Base-by-base conservation (phyloP, 2,888 invertebrate species). In the Acanthosepion pharaonis region DNA sequence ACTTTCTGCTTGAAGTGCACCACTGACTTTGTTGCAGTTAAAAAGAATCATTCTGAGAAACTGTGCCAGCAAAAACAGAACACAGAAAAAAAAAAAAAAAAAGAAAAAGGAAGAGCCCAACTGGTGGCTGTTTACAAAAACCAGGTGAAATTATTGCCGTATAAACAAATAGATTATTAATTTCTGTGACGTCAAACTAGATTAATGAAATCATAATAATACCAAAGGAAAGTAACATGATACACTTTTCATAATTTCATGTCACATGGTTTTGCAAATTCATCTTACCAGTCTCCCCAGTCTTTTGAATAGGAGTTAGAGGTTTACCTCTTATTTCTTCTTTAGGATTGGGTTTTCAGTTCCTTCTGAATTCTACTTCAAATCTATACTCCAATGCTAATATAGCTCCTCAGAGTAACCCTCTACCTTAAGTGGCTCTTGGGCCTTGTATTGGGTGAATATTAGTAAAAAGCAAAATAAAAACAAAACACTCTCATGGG, bases 141-240 rank as follows among this genome's bases (percentile, higher is more conserved):
- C 15, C n/a, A 78, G 78, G n/a, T 78, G 78, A 78, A 78, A 78
- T 78, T 78, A 78, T 33, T 15, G n/a, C 78, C n/a, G 23, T n/a
- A 78, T 78, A 78, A 33, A 78, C 78, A 78, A 78, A 33, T 78
- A n/a, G n/a, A 78, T 78, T 78, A 78, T 78, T 78, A 78, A 33
- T 78, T 78, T n/a, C n/a, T 78, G 78, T n/a, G 78, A 78, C 78
- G 9, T 78, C 78, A 33, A 33, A 78, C n/a, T 28, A n/a, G 28
- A n/a, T n/a, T 78, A 78, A 78, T 78, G n/a, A 78, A 78, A 78
- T 78, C 78, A n/a, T n/a, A 78, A 33, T 78, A 78, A 78, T n/a
- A 78, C 33, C 78, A 78, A 78, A 78, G 11, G 78, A 78, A 78
- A 28, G 78, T 59, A 78, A 78, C n/a, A 78, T 78, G 78, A 78